Percentiles rank a stretch among this genome's conserved stretches.
Conservation (phyloP, 2,113 vertebrate genomes). For the Ascaphus truei region DNA sequence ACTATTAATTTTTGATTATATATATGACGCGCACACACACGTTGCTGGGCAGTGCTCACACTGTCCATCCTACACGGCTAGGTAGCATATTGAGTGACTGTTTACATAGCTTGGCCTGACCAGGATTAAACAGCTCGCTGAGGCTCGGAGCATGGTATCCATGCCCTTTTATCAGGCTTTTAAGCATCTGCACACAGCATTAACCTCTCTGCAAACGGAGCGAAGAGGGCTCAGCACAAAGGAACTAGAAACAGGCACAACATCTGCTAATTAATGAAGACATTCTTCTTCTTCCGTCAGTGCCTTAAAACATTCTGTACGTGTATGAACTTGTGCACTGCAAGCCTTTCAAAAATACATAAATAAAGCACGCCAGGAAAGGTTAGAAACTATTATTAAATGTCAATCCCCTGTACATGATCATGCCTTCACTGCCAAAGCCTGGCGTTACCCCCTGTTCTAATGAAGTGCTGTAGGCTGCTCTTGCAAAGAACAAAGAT, state of each 20-base stretch:
- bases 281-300: not conserved
- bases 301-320: not conserved
- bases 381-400: not conserved
- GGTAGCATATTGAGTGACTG: no score
- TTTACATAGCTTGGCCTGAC: slow-evolving; percentile 9
- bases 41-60: no score
- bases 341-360: not conserved
- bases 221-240: slow-evolving; percentile 1
- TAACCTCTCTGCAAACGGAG: not conserved
- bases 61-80: not conserved
- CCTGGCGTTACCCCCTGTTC: no score
- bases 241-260: not conserved
- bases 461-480: no score
- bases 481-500: no score
- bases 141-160: not conserved
- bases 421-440: not conserved
- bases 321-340: not conserved
- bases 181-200: slow-evolving; percentile 10
- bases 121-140: not conserved
- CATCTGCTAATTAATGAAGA: slow-evolving; percentile 18
- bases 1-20: no score
- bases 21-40: no score
- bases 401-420: not conserved
- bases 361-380: not conserved
- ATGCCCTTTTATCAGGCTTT: slow-evolving; percentile 9